Base-by-base conservation (phyloP, 2,113 vertebrate species). In the Steatornis caripensis region DNA sequence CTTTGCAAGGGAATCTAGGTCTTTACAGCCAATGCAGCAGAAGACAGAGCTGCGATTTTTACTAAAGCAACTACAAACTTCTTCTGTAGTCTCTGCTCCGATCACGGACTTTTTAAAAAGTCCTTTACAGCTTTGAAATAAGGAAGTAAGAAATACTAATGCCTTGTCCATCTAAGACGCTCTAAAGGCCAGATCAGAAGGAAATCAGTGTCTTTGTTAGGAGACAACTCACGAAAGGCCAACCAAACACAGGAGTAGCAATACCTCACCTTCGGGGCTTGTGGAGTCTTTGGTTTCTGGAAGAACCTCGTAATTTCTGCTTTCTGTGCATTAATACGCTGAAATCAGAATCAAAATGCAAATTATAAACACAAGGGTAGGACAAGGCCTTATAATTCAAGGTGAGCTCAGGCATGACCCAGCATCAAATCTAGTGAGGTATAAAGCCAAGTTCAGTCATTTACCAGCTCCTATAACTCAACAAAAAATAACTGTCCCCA, bases 291-390 rank as follows among this genome's bases (percentile, higher is more conserved):
- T 94, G 99, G 95, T 97, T 99, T 99, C 98, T 99, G 99, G 60
- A 99, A 98, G 98, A 99, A 99, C 62, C 99, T 98, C 0, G 99
- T 99, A 75, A 99, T 99, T 96, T 99, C 99, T 3, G 99, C 99
- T 87, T 99, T 99, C 97, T 99, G 99, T 10, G 99, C 99, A 97
- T 99, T 99, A 39, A 99, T 97, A 32, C 99, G 98, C 99, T 99
- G 93, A 11, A 96, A 97, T 11, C 10, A 94, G 55, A 90, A 61
- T 2, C 15, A 55, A 91, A 84, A 87, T 1, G 16, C 53, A 83
- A 45, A 43, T 3, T 16, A 69, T 15, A 22, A 69, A 2, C 36
- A n/a, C 49, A 27, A 53, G 39, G 49, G 3, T 0, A 27, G 57
- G n/a, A 37, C 36, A 64, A 9, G 32, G 26, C 45, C 19, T 4